Base-by-base conservation (phyloP, 2,113 vertebrate species). In the Pseudorasbora parva region DNA sequence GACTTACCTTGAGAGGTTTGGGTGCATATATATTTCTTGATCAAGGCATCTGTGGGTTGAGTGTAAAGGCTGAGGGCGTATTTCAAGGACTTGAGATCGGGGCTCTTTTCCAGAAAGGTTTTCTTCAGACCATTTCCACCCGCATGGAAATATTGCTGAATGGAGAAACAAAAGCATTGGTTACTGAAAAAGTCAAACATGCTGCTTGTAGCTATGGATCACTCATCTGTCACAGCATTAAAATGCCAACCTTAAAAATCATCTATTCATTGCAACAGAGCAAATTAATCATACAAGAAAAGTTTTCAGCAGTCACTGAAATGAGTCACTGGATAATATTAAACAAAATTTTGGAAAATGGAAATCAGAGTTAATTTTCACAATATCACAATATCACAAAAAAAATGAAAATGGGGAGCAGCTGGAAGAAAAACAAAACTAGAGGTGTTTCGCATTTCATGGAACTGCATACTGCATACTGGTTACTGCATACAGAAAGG, bases 61-160 rank as follows among this genome's bases (percentile, higher is more conserved):
- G 97, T 98, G 92, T 99, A 99, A 92, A 99, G 97, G 94, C 95
- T 97, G 57, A 99, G 97, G 84, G 98, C 97, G 0, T 99, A 97
- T 95, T 93, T 97, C 87, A 99, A 93, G 79, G 98, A 99, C 88
- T 96, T 97, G 57, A 99, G 93, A 80, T 98, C 98, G 0, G 95
- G 95, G 88, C 98, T 99, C 92, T 98, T 99, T 89, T 99, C 98
- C 37, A 99, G 91, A 93, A 98, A 99, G 75, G 94, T 97, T 94
- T 99, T 99, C 93, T 99, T 99, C 89, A 99, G 89, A 11, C 98
- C 98, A 43, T 95, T 99, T 92, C 98, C 98, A 91, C 98, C 98
- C 60, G 98, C 98, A 86, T 99, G 98, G 92, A 99, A 99, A 84
- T 99, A 99, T 98, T 99, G 97, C 97, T 99, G 86, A 86, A 10